Evolutionary conservation across 1,140 invertebrate species (phyloP), one percentile per base, ranked within the genome.

Genomic region (Portunus trituberculatus): DNA sequence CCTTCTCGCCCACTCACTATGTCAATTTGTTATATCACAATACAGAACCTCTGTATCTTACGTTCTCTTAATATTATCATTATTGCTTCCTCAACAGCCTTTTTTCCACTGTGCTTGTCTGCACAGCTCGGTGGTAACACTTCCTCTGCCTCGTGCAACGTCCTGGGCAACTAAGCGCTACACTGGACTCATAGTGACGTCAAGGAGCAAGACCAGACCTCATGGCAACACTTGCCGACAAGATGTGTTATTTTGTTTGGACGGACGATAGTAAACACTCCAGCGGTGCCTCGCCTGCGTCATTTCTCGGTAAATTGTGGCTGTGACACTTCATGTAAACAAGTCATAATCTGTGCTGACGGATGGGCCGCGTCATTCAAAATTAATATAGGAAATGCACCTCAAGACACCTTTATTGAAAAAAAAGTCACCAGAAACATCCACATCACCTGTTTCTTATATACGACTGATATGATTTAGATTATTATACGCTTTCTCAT

Each of bases 191-290:
- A 76, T 76, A n/a, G 67, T 76, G 67, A 76, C 67, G 67, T 76
- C 67, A 76, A 8, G 67, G 20, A 3, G 67, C 20, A 25, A n/a
- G n/a, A 20, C 12, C 67, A 76, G 25, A 76, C 25, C 67, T 76
- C 67, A 76, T 76, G 67, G 67, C 67, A 76, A 76, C 67, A 76
- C 67, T 76, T n/a, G 67, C 67, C 52, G 16, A 59, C 52, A 59
- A 59, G 52, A 8, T 76, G 67, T 76, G 67, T 76, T 76, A 76
- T 76, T 76, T 76, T 76, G 67, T 76, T 76, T 76, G 67, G 67
- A 76, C 67, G 67, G 67, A 8, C 25, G 67, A 76, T 76, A 76
- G 67, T 76, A 76, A 76, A 76, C 67, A 76, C 67, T 76, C 67
- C 67, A 76, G 20, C 1, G n/a, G 67, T n/a, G 67, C 67, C 67